Base-by-base conservation (phyloP, 64 coral and sea anemone species). In the Dendrophyllia cribrosa region DNA sequence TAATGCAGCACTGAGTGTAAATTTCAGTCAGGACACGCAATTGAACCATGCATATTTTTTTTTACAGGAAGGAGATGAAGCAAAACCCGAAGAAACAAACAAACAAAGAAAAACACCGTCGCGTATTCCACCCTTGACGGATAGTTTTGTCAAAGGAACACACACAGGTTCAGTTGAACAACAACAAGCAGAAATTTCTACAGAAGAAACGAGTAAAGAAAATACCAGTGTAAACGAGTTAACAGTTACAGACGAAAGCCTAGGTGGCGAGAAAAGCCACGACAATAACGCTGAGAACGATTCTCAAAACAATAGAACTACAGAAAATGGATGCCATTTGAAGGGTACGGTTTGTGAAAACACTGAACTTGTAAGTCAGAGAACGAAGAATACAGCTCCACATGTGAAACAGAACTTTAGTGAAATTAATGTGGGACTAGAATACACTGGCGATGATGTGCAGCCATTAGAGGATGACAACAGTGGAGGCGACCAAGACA, bases 381-480 rank as follows among this genome's bases (percentile, higher is more conserved):
- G 12, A n/a, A 78, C 63, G 11, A 79, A 59, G 51, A 60, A 59
- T 64, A n/a, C 6, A 25, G 56, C 4, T 13, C 43, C 96, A 24
- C 88, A 90, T 22, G 94, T 99, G 12, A 96, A 94, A 65, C 97
- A 99, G 72, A 67, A 99, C 47, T 99, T 99, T 8, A 93, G 91
- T 53, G 88, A 23, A 16, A 99, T 99, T 51, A 62, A 72, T 19
- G 88, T 93, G 20, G 88, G 78, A 55, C 86, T 85, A 5, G 97
- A 99, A 65, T 99, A 96, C 82, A 88, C 79, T 43, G 94, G 91
- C n/a, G 97, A 99, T 44, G 97, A 99, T 50, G 83, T 96, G 9
- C 90, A 83, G 47, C 91, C 95, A 44, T 84, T 97, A 11, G 95
- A 56, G 7, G 86, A 66, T 10, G 10, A 93, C 5, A 74, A 25